Percentiles rank a stretch among this genome's conserved stretches.
Conservation (phyloP, 2,888 invertebrate genomes). For the Lepidonotus clava region DNA sequence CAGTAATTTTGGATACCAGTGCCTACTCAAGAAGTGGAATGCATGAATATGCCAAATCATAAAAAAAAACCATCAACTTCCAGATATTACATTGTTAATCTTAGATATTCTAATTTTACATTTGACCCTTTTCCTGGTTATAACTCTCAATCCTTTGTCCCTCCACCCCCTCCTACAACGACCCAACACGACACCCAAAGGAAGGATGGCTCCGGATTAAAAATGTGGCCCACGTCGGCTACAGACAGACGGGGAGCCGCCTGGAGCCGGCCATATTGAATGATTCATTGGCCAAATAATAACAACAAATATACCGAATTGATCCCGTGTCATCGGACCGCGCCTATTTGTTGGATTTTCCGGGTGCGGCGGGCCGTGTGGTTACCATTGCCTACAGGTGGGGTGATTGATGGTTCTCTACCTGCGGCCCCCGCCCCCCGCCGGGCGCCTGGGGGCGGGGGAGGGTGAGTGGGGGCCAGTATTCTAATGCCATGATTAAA, state of each 20-base stretch:
- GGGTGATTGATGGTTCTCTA: slow-evolving; percentile 31
- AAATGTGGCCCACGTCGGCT: neutral
- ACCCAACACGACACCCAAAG: neutral
- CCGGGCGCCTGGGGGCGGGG: neutral
- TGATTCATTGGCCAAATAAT: slow-evolving; percentile 53
- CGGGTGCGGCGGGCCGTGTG: slow-evolving; percentile 25
- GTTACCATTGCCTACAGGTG: slow-evolving; percentile 21
- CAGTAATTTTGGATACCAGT: too few species aligned
- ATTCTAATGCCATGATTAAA: slow-evolving; percentile 20
- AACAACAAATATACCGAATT: slow-evolving; percentile 49
- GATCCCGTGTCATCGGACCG: slow-evolving; percentile 35
- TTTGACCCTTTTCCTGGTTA: too few species aligned
- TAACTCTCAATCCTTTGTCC: too few species aligned
- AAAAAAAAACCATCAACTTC: too few species aligned
- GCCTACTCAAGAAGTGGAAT: too few species aligned
- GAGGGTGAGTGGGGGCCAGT: neutral
- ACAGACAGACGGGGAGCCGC: neutral
- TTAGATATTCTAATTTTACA: too few species aligned
- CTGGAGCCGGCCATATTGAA: slow-evolving; percentile 45
- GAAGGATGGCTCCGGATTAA: slow-evolving; percentile 29
- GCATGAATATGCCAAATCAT: too few species aligned
- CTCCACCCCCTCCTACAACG: too few species aligned
- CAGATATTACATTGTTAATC: too few species aligned
- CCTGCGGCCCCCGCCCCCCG: neutral
- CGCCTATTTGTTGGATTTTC: slow-evolving; percentile 13